Conservation (phyloP, 2,888 invertebrate genomes). For the Drosophila nigricruria region DNA sequence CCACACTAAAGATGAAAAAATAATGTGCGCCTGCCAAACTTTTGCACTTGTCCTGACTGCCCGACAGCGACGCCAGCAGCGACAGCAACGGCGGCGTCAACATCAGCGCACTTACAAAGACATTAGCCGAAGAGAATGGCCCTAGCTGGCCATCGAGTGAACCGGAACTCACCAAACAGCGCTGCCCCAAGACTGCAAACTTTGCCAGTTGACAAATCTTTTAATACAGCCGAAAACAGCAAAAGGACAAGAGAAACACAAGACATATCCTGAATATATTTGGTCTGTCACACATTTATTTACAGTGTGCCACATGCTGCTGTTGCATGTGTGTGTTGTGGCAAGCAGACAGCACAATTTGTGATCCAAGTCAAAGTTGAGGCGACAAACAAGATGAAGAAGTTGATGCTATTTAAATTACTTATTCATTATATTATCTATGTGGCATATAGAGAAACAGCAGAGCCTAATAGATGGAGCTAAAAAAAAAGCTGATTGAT, state of each 20-base stretch:
- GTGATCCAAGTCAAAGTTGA: background rate
- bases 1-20: conserved; percentile 83
- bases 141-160: conserved; percentile 45
- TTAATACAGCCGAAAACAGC: conserved; percentile 59
- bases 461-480: background rate
- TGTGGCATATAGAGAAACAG: no score
- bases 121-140: conserved; percentile 66
- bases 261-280: conserved; percentile 9
- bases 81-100: background rate
- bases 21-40: conserved; percentile 80
- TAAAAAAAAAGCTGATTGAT: background rate
- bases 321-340: conserved; percentile 33
- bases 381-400: conserved; percentile 2
- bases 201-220: conserved; percentile 79
- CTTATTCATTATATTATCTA: conserved; percentile 7
- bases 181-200: conserved; percentile 43
- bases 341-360: conserved; percentile 12
- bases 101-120: conserved; percentile 76
- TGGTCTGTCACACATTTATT: conserved; percentile 25
- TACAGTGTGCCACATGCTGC: conserved; percentile 7
- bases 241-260: conserved; percentile 18
- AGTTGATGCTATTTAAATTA: conserved; percentile 8
- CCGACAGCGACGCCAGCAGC: conserved; percentile 14
- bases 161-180: conserved; percentile 31
- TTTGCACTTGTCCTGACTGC: conserved; percentile 73